phyloP scores from a whole-genome alignment of 2,113 vertebrate species.

The Oplegnathus fasciatus region DNA sequence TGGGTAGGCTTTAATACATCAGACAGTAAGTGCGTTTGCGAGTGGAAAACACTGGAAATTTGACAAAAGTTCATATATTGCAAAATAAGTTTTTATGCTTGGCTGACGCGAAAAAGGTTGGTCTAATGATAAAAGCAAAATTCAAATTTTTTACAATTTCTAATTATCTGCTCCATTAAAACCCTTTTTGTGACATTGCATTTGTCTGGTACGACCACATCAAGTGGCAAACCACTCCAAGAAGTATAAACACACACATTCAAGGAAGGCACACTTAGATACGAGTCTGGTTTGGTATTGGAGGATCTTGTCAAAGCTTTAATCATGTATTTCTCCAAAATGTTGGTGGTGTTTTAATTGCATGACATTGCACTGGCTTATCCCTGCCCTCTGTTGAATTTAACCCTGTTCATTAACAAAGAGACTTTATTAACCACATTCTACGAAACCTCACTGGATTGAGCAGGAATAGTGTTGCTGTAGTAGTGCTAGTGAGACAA shows the following conservation, averaged over 20 bases:
- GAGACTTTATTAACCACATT: conserved; percentile 21
- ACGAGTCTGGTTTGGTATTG: background rate
- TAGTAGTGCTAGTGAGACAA: background rate
- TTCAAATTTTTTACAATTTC: background rate
- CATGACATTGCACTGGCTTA: conserved; percentile 5
- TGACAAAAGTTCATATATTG: too few species aligned
- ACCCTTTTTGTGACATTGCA: background rate
- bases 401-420: conserved; percentile 8
- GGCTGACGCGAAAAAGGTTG: too few species aligned
- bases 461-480: background rate
- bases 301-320: background rate
- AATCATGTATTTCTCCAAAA: background rate
- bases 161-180: background rate
- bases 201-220: background rate
- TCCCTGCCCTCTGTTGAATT: conserved; percentile 7
- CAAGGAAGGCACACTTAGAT: background rate
- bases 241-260: background rate
- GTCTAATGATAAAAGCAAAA: too few species aligned
- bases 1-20: too few species aligned
- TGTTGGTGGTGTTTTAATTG: background rate
- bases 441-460: conserved; percentile 43
- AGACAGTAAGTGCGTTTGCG: too few species aligned
- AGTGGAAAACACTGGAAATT: too few species aligned
- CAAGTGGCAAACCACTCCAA: background rate
- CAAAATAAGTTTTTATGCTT: too few species aligned